Percentiles rank a stretch among this genome's conserved stretches.
phyloP scores from a whole-genome alignment of 2,113 vertebrate species.

The Martes martes region DNA sequence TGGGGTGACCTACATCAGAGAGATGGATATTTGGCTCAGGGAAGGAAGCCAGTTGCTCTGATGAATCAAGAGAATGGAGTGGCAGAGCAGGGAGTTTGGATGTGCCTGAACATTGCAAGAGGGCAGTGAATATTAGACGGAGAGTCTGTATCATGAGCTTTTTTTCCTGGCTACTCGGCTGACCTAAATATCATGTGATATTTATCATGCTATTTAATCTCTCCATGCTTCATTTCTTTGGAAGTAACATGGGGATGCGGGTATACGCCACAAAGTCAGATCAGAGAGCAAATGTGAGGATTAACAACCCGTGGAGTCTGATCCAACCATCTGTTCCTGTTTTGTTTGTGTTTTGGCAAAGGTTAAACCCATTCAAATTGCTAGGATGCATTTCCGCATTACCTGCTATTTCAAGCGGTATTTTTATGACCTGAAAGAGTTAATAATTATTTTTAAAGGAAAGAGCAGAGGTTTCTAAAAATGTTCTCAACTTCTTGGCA shows the following conservation, averaged over 20 bases:
- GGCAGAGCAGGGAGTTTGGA: background rate
- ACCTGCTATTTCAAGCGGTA: constrained; percentile 36
- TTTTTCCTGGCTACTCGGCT: background rate
- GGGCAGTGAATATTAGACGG: background rate
- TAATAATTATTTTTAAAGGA: constrained; percentile 55
- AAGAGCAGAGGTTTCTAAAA: constrained; percentile 44
- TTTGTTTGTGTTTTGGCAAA: constrained; percentile 40
- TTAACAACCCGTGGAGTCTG: constrained; percentile 32
- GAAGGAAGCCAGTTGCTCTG: background rate
- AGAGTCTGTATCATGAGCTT: background rate
- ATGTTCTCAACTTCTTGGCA: constrained; percentile 17
- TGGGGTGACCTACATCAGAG: background rate
- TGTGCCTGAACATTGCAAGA: background rate
- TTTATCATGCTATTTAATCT: constrained; percentile 20
- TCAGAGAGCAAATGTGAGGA: constrained; percentile 9
- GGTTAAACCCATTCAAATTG: constrained; percentile 1
- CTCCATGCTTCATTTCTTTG: constrained; percentile 39
- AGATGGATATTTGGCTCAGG: background rate
- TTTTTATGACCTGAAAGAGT: constrained; percentile 49
- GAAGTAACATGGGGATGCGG: background rate
- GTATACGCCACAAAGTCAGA: background rate
- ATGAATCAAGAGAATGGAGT: background rate
- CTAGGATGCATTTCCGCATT: constrained; percentile 34
- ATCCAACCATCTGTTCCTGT: background rate
- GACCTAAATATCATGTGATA: background rate